Conservation (phyloP, 2,113 vertebrate genomes). For the Myanophis thanlyinensis region DNA sequence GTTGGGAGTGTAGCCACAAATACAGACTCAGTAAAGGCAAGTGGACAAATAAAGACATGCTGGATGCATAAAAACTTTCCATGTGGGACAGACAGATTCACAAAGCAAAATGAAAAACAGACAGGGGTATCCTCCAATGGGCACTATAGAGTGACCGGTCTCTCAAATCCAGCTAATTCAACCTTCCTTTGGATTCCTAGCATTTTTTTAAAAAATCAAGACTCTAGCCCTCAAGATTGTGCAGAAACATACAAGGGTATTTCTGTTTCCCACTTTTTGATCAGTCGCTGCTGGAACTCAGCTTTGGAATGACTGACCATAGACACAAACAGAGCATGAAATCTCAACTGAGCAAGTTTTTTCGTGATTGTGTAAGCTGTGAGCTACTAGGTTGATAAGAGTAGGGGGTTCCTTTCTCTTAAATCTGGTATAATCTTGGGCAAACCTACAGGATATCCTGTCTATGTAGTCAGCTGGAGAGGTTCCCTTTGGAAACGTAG, state of each 20-base stretch:
- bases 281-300: background rate
- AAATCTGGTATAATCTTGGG: background rate
- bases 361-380: background rate
- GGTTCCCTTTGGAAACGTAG: background rate
- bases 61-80: background rate
- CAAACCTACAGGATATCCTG: background rate
- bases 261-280: background rate
- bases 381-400: background rate
- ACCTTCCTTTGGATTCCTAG: background rate
- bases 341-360: background rate
- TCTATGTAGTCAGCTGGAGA: background rate
- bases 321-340: background rate
- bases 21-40: background rate
- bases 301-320: background rate
- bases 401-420: background rate
- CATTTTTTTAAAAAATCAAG: background rate
- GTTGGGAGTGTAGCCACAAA: background rate
- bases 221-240: conserved; percentile 3
- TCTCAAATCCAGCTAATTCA: background rate
- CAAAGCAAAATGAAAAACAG: background rate
- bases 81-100: background rate
- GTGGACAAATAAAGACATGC: background rate
- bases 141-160: background rate
- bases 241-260: background rate
- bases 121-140: background rate